These are phyloP conservation scores for Colostygia pectinataria DNA, from an alignment of 2,888 invertebrate species.

Conservation along the genomic window DNA sequence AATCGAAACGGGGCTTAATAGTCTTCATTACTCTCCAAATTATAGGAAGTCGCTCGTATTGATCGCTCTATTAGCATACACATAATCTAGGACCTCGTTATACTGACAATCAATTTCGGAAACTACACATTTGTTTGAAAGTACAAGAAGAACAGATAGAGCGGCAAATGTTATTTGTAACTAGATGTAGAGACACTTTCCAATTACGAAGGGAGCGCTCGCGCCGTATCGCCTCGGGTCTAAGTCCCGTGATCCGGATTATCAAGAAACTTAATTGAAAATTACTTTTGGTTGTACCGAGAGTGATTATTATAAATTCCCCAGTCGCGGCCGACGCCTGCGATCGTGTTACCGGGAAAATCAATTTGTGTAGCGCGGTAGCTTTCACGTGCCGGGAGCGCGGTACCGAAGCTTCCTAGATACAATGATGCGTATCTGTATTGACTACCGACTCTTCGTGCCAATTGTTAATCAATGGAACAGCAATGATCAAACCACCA, in stretches of 20 bases:
- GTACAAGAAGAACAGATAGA: slow-evolving; percentile 19
- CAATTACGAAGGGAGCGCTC: slow-evolving; percentile 63
- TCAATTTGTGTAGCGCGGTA: slow-evolving; percentile 57
- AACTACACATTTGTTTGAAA: slow-evolving; percentile 33
- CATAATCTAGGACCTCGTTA: slow-evolving; percentile 37
- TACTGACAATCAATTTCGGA: slow-evolving; percentile 39
- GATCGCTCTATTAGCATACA: slow-evolving; percentile 53
- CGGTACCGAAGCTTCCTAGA: slow-evolving; percentile 17
- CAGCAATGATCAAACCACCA: slow-evolving; percentile 56
- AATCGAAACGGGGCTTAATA: slow-evolving; percentile 58
- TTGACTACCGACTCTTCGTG: slow-evolving; percentile 39
- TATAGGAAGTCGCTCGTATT: slow-evolving; percentile 55
- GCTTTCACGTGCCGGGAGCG: slow-evolving; percentile 52
- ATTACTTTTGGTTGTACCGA: slow-evolving; percentile 70
- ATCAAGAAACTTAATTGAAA: slow-evolving; percentile 77
- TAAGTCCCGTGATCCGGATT: slow-evolving; percentile 73
- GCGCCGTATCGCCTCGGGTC: slow-evolving; percentile 56
- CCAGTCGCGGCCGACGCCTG: slow-evolving; percentile 58
- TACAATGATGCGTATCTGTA: slow-evolving; percentile 36
- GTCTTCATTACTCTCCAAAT: slow-evolving; percentile 62
- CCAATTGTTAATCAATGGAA: slow-evolving; percentile 58
- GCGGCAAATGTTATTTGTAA: slow-evolving; percentile 59
- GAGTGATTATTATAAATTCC: slow-evolving; percentile 68
- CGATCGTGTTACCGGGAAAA: slow-evolving; percentile 50
- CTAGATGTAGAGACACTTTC: slow-evolving; percentile 69